A percentile compares a stretch with the other conserved stretches of the same genome.
phyloP scores from a whole-genome alignment of 2,797 vertebrate genomes.

The Microctenopoma steveboyesi region DNA sequence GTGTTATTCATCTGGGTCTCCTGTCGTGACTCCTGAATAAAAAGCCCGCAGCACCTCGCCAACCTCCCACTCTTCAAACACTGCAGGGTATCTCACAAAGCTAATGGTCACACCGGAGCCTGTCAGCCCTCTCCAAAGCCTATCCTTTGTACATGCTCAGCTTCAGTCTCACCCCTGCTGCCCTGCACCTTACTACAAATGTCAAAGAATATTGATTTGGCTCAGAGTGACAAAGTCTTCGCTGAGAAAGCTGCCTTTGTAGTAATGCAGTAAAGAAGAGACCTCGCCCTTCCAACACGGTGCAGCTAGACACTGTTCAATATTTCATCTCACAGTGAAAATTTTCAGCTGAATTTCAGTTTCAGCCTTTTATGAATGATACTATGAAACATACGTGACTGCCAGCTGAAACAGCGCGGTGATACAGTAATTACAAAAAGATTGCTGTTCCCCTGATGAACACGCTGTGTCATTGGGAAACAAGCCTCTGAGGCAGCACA shows the following conservation, averaged over 20 bases:
- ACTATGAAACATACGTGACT: neutral
- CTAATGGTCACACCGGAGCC: conserved; percentile 80
- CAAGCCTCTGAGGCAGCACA: conserved; percentile 28
- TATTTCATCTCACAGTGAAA: conserved; percentile 54
- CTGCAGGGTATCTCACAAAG: conserved; percentile 72
- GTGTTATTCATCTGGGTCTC: conserved; percentile 72
- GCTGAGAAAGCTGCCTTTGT: conserved; percentile 75
- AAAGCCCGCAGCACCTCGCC: conserved; percentile 60
- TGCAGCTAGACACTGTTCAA: conserved; percentile 51
- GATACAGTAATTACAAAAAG: conserved; percentile 21
- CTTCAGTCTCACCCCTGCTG: conserved; percentile 71
- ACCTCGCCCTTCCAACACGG: conserved; percentile 67
- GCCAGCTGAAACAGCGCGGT: conserved; percentile 14
- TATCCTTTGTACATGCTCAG: conserved; percentile 69
- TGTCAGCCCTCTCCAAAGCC: conserved; percentile 75
- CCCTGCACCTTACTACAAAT: conserved; percentile 82
- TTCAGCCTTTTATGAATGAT: conserved; percentile 7
- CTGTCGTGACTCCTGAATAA: conserved; percentile 71
- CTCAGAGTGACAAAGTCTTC: conserved; percentile 77
- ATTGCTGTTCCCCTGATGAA: conserved; percentile 38
- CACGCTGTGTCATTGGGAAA: conserved; percentile 21
- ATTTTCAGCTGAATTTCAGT: conserved; percentile 22
- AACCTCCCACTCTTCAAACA: conserved; percentile 64
- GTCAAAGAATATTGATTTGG: conserved; percentile 85
- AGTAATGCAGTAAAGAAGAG: conserved; percentile 67